Evolutionary conservation across 2,797 vertebrate species (phyloP).

Genomic region (Rhyacichthys aspro): DNA sequence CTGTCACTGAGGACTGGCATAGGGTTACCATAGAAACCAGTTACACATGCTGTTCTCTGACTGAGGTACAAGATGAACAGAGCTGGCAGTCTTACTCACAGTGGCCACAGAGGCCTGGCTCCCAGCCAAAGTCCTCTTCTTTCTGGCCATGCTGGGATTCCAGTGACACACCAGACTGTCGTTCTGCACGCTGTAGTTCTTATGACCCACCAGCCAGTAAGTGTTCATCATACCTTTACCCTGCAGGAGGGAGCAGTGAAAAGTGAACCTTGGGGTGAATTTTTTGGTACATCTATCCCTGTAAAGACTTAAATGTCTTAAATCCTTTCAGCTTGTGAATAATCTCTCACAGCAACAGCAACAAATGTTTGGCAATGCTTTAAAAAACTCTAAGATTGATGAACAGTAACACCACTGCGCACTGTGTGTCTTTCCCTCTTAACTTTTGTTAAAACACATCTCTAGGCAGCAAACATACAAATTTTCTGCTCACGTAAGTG

Average conservation of each 20-base stretch:
- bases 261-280: too few relatives aligned
- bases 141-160: constrained; percentile 77
- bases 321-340: too few relatives aligned
- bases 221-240: constrained; percentile 92
- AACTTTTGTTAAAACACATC: too few relatives aligned
- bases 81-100: constrained; percentile 49
- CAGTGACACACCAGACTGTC: constrained; percentile 94
- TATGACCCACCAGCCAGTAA: constrained; percentile 89
- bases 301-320: too few relatives aligned
- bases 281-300: too few relatives aligned
- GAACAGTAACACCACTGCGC: too few relatives aligned
- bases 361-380: too few relatives aligned
- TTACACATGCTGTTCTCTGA: background rate
- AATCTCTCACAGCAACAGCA: too few relatives aligned
- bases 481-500: too few relatives aligned
- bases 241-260: constrained; percentile 54
- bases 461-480: too few relatives aligned
- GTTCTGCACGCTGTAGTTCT: constrained; percentile 89
- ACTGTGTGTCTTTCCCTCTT: too few relatives aligned
- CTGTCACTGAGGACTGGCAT: constrained; percentile 62
- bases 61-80: background rate
- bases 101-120: constrained; percentile 68
- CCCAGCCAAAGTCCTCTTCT: constrained; percentile 63
- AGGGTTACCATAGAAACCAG: background rate
- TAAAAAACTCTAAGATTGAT: too few relatives aligned